These are phyloP conservation scores for Cherax quadricarinatus DNA, from an alignment of 1,140 invertebrate species.

Conservation along the genomic window DNA sequence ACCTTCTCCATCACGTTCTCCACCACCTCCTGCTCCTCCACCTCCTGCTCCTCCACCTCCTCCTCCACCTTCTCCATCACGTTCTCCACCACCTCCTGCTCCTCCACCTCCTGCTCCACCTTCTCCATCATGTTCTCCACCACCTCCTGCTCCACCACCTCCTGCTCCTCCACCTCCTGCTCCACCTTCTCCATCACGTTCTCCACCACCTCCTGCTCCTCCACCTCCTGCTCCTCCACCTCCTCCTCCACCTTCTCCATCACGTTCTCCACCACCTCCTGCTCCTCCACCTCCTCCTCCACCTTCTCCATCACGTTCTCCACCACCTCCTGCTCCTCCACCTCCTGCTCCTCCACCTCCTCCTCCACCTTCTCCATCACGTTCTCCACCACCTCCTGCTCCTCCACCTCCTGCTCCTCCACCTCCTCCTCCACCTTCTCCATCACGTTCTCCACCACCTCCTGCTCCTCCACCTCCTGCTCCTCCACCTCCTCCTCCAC, in stretches of 20 bases:
- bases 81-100: neutral
- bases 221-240: neutral
- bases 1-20: neutral
- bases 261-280: neutral
- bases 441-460: neutral
- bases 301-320: neutral
- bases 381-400: neutral
- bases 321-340: neutral
- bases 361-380: neutral
- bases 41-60: neutral
- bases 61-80: neutral
- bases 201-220: neutral
- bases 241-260: neutral
- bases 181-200: neutral
- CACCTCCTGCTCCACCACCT: neutral
- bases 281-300: neutral
- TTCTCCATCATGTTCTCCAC: neutral
- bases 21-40: neutral
- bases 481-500: neutral
- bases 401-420: neutral
- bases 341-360: neutral
- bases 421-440: neutral
- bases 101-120: too few relatives aligned
- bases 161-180: neutral
- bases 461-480: slow-evolving; percentile 3